phyloP scores from a whole-genome alignment of 2,888 invertebrate genomes.

The Trachelus tabidus region DNA sequence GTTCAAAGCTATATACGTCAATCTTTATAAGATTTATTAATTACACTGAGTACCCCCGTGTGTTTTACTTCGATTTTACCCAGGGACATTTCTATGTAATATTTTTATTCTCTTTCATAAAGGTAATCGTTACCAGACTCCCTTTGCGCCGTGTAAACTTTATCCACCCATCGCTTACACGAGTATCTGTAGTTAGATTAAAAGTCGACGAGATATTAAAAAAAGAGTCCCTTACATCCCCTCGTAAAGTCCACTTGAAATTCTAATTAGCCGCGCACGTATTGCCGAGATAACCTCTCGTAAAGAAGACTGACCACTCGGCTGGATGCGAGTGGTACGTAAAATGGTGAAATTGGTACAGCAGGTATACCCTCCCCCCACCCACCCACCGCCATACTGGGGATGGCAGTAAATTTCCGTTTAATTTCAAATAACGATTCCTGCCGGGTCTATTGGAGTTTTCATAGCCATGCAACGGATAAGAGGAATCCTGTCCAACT shows the following conservation, averaged over 20 bases:
- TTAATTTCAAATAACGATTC: not conserved
- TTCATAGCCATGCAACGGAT: not conserved
- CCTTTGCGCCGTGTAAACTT: not conserved
- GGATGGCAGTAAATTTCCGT: not conserved
- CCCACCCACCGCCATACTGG: too few relatives aligned
- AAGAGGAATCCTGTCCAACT: not conserved
- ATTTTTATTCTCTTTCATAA: not conserved
- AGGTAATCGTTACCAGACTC: not conserved
- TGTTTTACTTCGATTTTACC: not conserved
- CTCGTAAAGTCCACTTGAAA: not conserved
- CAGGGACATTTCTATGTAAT: not conserved
- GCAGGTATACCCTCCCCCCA: too few relatives aligned
- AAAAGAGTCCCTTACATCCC: not conserved
- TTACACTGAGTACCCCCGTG: not conserved
- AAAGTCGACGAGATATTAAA: not conserved
- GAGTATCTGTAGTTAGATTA: not conserved
- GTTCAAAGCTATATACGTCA: not conserved
- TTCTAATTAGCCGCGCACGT: not conserved
- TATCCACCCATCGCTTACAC: not conserved
- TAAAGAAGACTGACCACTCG: not conserved
- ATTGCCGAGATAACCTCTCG: not conserved
- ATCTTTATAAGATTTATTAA: not conserved
- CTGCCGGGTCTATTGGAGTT: not conserved
- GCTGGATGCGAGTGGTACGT: not conserved
- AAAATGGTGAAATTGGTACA: not conserved